These are phyloP conservation scores for Hydractinia echinata DNA, from an alignment of 30 jellyfish, hydroid and myxozoan genomes.

Conservation along the genomic window DNA sequence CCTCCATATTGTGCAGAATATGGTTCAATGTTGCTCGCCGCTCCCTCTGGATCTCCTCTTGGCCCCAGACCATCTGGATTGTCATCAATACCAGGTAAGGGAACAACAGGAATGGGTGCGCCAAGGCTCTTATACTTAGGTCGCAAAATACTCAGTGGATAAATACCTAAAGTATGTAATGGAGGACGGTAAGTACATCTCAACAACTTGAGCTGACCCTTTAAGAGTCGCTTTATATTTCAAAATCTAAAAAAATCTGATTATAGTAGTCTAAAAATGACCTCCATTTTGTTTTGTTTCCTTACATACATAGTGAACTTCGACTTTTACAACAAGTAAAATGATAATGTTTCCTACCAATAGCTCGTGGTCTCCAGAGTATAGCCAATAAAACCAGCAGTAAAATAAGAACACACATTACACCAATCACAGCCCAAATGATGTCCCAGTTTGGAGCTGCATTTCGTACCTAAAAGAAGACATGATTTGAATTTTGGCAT, in stretches of 20 bases:
- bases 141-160: slow-evolving; percentile 64
- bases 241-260: too few species aligned
- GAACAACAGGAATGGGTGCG: slow-evolving; percentile 94
- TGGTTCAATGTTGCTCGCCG: slow-evolving; percentile 12
- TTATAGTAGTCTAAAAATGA: too few species aligned
- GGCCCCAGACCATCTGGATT: slow-evolving; percentile 72
- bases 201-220: background rate
- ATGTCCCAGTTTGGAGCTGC: slow-evolving; percentile 85
- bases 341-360: slow-evolving; percentile 50
- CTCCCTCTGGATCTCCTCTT: slow-evolving; percentile 86
- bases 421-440: slow-evolving; percentile 60
- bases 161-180: slow-evolving; percentile 52
- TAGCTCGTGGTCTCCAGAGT: slow-evolving; percentile 84
- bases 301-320: too few species aligned
- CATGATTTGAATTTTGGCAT: too few species aligned
- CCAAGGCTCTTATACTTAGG: slow-evolving; percentile 96
- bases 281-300: too few species aligned
- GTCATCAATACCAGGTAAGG: slow-evolving; percentile 90
- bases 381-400: slow-evolving; percentile 66
- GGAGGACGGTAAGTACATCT: background rate
- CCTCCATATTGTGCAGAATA: slow-evolving; percentile 26
- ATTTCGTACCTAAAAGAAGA: slow-evolving; percentile 52
- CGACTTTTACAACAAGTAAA: background rate
- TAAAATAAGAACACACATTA: slow-evolving; percentile 66
- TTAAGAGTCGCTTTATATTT: too few species aligned